A percentile compares a stretch with the other conserved stretches of the same genome.
Conservation (phyloP, 2,888 invertebrate genomes). For the Caenorhabditis wallacei region DNA sequence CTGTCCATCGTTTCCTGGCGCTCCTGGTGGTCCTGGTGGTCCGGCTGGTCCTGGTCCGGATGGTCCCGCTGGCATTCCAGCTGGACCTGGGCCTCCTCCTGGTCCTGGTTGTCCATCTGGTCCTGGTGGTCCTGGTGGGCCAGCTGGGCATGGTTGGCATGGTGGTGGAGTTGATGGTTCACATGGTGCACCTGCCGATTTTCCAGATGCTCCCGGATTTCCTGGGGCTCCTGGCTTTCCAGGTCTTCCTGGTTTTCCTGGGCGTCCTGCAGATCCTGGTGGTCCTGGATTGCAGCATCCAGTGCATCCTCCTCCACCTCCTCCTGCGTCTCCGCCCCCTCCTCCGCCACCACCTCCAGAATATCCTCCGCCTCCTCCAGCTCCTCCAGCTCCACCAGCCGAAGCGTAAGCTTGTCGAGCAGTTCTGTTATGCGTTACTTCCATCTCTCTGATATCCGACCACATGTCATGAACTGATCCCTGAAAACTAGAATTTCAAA, state of each 20-base stretch:
- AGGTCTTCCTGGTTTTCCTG: constrained; percentile 64
- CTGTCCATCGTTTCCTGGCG: constrained; percentile 55
- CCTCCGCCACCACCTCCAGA: constrained; percentile 32
- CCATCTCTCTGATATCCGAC: constrained; percentile 53
- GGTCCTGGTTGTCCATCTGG: constrained; percentile 68
- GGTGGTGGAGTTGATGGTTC: constrained; percentile 63
- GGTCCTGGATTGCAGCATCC: constrained; percentile 66
- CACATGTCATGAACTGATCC: constrained; percentile 52
- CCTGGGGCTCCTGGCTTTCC: constrained; percentile 69
- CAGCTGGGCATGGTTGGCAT: constrained; percentile 68
- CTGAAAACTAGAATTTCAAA: constrained; percentile 10
- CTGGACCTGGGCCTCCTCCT: constrained; percentile 67
- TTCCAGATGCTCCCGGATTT: constrained; percentile 55
- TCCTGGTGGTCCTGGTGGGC: constrained; percentile 76
- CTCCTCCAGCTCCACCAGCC: constrained; percentile 40
- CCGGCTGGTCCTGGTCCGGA: constrained; percentile 59
- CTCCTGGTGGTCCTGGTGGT: constrained; percentile 61
- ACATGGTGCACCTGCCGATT: constrained; percentile 50
- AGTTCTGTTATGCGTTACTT: constrained; percentile 50
- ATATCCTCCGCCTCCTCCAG: constrained; percentile 30
- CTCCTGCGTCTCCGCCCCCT: constrained; percentile 38
- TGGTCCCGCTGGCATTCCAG: constrained; percentile 48
- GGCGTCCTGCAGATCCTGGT: constrained; percentile 60
- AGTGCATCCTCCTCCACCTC: constrained; percentile 53
- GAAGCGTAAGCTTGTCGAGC: constrained; percentile 54